These are phyloP conservation scores for Dendrophyllia cribrosa DNA, from an alignment of 64 coral and sea anemone species.

Conservation along the genomic window DNA sequence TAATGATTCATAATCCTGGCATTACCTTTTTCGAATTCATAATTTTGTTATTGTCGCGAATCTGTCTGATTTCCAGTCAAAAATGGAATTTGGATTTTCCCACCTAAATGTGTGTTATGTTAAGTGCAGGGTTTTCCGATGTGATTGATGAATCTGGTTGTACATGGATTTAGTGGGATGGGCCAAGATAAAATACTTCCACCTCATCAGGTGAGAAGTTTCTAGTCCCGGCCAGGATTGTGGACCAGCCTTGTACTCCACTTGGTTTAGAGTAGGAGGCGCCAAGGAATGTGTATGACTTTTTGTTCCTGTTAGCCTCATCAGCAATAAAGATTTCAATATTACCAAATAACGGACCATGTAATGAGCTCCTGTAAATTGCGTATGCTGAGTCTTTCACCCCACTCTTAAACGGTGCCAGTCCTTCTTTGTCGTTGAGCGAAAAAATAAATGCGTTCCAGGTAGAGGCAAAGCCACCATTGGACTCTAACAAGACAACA, in stretches of 20 bases:
- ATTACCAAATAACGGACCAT: background rate
- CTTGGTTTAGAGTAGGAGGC: background rate
- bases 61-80: no score
- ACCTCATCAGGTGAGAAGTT: slow-evolving; percentile 10
- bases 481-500: background rate
- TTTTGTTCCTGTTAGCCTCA: background rate
- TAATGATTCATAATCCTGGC: no score
- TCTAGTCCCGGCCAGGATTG: slow-evolving; percentile 3
- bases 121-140: no score
- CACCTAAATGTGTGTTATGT: no score
- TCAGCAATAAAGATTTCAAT: background rate
- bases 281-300: background rate
- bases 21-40: no score
- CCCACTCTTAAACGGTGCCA: background rate
- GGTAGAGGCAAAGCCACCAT: background rate
- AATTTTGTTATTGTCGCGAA: no score
- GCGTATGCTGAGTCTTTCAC: background rate
- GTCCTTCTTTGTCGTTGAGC: background rate
- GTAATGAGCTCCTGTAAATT: background rate
- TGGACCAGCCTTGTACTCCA: background rate
- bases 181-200: slow-evolving; percentile 5
- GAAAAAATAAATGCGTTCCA: background rate
- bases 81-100: no score
- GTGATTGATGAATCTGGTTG: no score
- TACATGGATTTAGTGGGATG: no score